Percentiles rank a stretch among this genome's conserved stretches.
Conservation (phyloP, 2,888 invertebrate genomes). For the Monochamus alternatus region DNA sequence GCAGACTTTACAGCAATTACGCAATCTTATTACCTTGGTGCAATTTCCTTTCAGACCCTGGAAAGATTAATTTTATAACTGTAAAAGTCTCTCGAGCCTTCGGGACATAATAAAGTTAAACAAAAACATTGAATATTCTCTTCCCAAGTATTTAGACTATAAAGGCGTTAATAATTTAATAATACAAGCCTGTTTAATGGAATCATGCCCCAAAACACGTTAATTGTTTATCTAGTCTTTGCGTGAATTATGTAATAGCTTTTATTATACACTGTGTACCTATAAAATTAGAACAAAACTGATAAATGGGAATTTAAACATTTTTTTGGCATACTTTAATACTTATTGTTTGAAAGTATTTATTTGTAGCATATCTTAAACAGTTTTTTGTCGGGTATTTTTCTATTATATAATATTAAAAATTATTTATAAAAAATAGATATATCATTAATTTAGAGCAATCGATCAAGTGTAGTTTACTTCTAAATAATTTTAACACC, state of each 20-base stretch:
- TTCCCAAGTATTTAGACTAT: constrained; percentile 23
- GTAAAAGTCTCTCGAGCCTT: constrained; percentile 26
- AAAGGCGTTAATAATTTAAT: constrained; percentile 28
- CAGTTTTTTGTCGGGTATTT: no score
- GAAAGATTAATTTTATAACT: constrained; percentile 35
- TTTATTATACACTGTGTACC: background rate
- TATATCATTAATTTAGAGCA: no score
- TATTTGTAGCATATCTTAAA: no score
- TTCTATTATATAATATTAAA: no score
- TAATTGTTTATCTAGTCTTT: constrained; percentile 12
- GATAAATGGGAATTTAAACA: no score
- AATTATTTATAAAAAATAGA: no score
- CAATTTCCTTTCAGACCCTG: constrained; percentile 28
- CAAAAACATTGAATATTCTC: constrained; percentile 28
- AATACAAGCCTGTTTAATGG: constrained; percentile 17
- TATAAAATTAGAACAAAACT: no score
- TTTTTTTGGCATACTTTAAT: no score
- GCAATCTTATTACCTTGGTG: constrained; percentile 34
- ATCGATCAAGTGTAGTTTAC: no score
- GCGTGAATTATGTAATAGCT: constrained; percentile 4
- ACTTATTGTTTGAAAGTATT: no score
- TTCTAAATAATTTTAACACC: no score
- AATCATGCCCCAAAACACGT: constrained; percentile 11
- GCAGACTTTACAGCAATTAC: constrained; percentile 35
- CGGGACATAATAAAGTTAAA: constrained; percentile 25